Evolutionary conservation across 2,797 vertebrate genomes (phyloP).

Genomic region (Hypotaenidia okinawae): DNA sequence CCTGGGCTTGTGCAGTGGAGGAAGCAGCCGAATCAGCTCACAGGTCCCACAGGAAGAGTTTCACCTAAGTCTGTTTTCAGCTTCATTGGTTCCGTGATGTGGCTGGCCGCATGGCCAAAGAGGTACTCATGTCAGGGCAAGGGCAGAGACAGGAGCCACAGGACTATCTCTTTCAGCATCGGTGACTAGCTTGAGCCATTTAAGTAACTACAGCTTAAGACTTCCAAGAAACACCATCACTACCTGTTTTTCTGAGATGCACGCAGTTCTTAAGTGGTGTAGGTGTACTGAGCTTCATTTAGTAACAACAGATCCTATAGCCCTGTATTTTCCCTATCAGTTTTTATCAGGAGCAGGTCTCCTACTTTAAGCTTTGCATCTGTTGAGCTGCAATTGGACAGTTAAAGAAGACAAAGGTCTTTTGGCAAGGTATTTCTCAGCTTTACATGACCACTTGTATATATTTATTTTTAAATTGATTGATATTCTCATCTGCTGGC

Average conservation of each 20-base stretch:
- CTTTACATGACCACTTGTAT: neutral
- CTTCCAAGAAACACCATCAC: neutral
- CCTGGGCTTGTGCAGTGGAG: neutral
- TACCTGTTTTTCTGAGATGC: neutral
- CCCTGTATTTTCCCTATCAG: neutral
- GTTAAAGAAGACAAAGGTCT: neutral
- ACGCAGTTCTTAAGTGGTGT: neutral
- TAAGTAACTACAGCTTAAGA: neutral
- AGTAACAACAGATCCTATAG: neutral
- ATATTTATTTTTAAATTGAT: conserved; percentile 41
- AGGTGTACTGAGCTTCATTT: neutral
- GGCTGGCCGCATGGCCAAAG: neutral
- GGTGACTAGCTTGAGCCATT: neutral
- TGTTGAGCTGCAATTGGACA: neutral
- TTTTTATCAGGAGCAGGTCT: neutral
- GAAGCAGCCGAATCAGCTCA: neutral
- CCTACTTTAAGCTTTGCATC: neutral
- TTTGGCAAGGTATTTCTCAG: neutral
- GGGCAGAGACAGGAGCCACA: neutral
- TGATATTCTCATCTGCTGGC: conserved; percentile 25
- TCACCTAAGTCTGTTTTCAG: neutral
- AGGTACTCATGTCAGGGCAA: neutral
- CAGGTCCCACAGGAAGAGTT: neutral
- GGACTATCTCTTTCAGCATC: neutral
- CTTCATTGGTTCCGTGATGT: rapidly evolving